A percentile compares a stretch with the other conserved stretches of the same genome.
These are phyloP conservation scores for Amphimallon solstitiale DNA, from an alignment of 2,888 invertebrate species.

Conservation along the genomic window DNA sequence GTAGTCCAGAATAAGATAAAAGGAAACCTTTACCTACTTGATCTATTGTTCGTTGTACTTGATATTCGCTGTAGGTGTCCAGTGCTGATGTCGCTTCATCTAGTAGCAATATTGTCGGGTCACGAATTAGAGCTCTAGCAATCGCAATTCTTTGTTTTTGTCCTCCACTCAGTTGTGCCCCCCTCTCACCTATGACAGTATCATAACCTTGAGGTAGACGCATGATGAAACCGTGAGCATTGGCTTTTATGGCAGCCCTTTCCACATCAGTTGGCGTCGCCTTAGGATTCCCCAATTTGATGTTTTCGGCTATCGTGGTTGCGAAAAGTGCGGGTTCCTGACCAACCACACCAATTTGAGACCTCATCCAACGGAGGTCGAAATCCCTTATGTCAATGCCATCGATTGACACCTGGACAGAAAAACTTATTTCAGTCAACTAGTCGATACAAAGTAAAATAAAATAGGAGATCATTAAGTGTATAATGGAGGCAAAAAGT, in stretches of 20 bases:
- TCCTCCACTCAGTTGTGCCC: slow-evolving; percentile 84
- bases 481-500: too few species aligned
- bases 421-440: background rate
- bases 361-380: slow-evolving; percentile 81
- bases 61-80: slow-evolving; percentile 85
- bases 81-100: slow-evolving; percentile 93
- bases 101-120: slow-evolving; percentile 80
- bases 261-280: slow-evolving; percentile 76
- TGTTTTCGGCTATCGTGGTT: slow-evolving; percentile 86
- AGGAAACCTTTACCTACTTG: slow-evolving; percentile 64
- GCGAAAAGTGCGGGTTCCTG: slow-evolving; percentile 92
- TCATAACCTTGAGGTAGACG: slow-evolving; percentile 82
- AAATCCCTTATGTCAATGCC: slow-evolving; percentile 74
- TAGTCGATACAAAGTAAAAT: background rate
- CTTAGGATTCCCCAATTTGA: slow-evolving; percentile 74
- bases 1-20: background rate
- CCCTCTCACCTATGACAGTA: slow-evolving; percentile 86
- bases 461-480: too few species aligned
- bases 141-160: slow-evolving; percentile 93
- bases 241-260: slow-evolving; percentile 76
- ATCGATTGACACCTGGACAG: slow-evolving; percentile 70
- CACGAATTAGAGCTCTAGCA: slow-evolving; percentile 84
- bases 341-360: slow-evolving; percentile 86
- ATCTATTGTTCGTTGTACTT: slow-evolving; percentile 85
- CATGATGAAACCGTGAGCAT: slow-evolving; percentile 81